These are phyloP conservation scores for Gisinianus flammeolus DNA, from an alignment of 2,888 invertebrate genomes.

Conservation along the genomic window DNA sequence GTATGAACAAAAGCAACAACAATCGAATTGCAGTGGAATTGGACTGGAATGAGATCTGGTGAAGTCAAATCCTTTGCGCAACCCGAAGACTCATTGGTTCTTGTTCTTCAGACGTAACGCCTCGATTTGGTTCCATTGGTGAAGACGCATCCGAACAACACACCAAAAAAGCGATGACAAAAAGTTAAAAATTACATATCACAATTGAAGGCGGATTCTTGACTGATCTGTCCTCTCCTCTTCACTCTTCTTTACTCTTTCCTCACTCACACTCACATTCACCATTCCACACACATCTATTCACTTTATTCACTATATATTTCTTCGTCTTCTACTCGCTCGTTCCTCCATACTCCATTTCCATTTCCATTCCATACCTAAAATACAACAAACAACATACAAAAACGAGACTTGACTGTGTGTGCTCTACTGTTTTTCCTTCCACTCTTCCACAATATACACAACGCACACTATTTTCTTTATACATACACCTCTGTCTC, in stretches of 20 bases:
- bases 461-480: too few species aligned
- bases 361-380: neutral
- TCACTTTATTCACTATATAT: constrained; percentile 38
- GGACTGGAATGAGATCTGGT: constrained; percentile 53
- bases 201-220: constrained; percentile 59
- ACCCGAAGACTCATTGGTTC: constrained; percentile 59
- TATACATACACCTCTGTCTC: constrained; percentile 21
- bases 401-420: constrained; percentile 40
- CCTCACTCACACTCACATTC: constrained; percentile 1
- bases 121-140: constrained; percentile 59
- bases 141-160: constrained; percentile 56
- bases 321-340: neutral
- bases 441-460: constrained; percentile 5
- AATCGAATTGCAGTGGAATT: constrained; percentile 54
- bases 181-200: constrained; percentile 59
- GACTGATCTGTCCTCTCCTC: constrained; percentile 56
- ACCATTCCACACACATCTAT: constrained; percentile 38
- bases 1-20: constrained; percentile 44
- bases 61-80: constrained; percentile 58
- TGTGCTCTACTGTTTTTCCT: constrained; percentile 20
- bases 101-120: constrained; percentile 59
- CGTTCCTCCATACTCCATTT: neutral
- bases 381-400: neutral
- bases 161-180: constrained; percentile 59
- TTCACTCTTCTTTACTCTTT: constrained; percentile 42